Base-by-base conservation (phyloP, 2,797 vertebrate species). In the Myotis findleyi region DNA sequence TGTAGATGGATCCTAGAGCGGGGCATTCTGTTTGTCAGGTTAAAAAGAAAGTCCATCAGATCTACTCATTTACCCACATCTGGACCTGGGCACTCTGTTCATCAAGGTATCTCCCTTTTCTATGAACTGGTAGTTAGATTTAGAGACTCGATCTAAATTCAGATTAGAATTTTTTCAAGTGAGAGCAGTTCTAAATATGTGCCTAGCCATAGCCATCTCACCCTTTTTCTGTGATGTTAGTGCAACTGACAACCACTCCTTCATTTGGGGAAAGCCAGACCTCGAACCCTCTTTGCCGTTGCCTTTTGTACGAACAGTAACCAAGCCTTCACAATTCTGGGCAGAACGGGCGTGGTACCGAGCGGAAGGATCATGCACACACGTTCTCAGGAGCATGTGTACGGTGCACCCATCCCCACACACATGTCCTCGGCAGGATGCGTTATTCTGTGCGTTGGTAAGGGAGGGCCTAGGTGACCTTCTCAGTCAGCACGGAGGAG, bases 1-100 rank as follows among this genome's bases (percentile, higher is more conserved):
- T 2, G 2, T 9, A n/a, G 44, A 11, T 47, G n/a, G 76, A n/a
- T 12, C 62, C 27, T 12, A 18, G 4, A 0, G 4, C 25, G 4
- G 16, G 27, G 59, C 41, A 51, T 59, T 44, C 73, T 0, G 21
- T 53, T 79, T 25, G 36, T 53, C 30, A 64, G n/a, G 30, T 30
- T 36, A 30, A 10, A 11, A 12, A 47, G 76, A 76, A 49, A 72
- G 25, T 36, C 17, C 11, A 25, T 27, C 55, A 66, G 8, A n/a
- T 21, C 72, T 21, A 20, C 85, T 30, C 6, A 12, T 30, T 27
- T 10, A 36, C 33, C 38, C 36, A 14, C 20, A 12, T 36, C 23
- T n/a, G 38, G 30, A 49, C 21, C 77, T 7, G 18, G 11, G n/a
- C 6, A 12, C 25, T 49, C 47, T 33, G 41, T 51, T n/a, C 36